phyloP scores from a whole-genome alignment of 2,113 vertebrate genomes.

The Sorex araneus region DNA sequence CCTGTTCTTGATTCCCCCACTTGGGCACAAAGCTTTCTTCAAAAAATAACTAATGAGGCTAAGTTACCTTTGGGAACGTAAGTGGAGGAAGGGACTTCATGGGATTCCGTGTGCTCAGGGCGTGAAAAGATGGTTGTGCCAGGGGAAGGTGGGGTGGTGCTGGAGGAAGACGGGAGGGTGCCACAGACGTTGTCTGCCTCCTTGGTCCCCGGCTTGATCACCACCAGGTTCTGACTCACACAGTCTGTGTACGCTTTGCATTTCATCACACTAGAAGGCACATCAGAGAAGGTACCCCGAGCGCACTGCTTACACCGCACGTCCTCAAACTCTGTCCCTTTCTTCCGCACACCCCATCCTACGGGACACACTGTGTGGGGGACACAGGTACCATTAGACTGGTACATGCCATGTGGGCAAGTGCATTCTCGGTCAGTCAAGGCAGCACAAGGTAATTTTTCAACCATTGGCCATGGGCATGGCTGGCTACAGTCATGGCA shows the following conservation, averaged over 20 bases:
- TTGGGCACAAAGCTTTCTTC: constrained; percentile 29
- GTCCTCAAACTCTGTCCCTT: constrained; percentile 93
- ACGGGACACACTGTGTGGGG: constrained; percentile 92
- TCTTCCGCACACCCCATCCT: constrained; percentile 94
- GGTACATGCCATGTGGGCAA: constrained; percentile 92
- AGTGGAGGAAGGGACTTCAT: constrained; percentile 83
- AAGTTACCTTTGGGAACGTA: constrained; percentile 89
- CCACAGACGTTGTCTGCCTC: constrained; percentile 94
- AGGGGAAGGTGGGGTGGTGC: constrained; percentile 74
- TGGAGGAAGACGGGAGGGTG: constrained; percentile 73
- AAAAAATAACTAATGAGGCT: background rate
- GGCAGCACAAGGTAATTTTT: constrained; percentile 93
- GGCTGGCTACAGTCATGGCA: constrained; percentile 93
- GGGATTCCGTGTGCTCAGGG: constrained; percentile 73
- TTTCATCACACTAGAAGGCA: constrained; percentile 91
- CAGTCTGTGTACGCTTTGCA: constrained; percentile 95
- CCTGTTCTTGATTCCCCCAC: background rate
- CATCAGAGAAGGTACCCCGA: constrained; percentile 94
- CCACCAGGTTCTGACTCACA: constrained; percentile 90
- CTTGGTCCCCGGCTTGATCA: constrained; percentile 91
- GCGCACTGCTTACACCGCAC: constrained; percentile 94
- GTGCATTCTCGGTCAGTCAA: constrained; percentile 94
- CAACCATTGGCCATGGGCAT: constrained; percentile 91
- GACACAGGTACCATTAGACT: constrained; percentile 89
- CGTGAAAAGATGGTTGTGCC: constrained; percentile 72